Conservation (phyloP, 2,797 vertebrate genomes). For the Ptychobarbus kaznakovi region DNA sequence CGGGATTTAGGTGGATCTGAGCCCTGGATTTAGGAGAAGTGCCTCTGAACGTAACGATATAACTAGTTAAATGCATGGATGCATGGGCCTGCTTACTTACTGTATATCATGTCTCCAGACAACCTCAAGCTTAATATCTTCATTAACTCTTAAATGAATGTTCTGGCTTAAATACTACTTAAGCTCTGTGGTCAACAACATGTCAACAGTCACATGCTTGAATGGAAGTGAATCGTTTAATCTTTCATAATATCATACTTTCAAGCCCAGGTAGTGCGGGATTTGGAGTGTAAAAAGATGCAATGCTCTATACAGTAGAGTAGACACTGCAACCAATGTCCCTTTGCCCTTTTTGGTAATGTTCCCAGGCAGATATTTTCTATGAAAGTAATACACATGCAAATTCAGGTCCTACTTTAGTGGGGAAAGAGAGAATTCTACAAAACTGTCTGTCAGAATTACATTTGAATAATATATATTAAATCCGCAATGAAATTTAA, state of each 20-base stretch:
- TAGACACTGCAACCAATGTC: background rate
- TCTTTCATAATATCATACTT: background rate
- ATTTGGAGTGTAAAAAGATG: background rate
- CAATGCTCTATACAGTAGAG: background rate
- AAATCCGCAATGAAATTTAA: background rate
- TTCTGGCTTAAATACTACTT: background rate
- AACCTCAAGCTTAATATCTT: background rate
- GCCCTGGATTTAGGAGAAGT: slow-evolving; percentile 19
- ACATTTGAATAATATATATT: background rate
- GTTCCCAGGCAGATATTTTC: background rate
- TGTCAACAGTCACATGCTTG: background rate
- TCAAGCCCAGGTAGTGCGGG: no score
- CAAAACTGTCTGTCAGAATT: background rate
- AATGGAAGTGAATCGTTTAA: background rate
- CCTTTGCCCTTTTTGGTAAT: background rate
- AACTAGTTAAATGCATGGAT: background rate
- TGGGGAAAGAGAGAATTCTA: background rate
- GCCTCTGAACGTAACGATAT: slow-evolving; percentile 4
- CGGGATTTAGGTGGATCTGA: slow-evolving; percentile 11
- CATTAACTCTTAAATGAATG: background rate
- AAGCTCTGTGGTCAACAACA: background rate
- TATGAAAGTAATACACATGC: background rate
- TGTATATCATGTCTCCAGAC: background rate
- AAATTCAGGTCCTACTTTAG: background rate
- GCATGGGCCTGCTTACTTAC: background rate